These are phyloP conservation scores for Brenthis ino DNA, from an alignment of 2,888 invertebrate species.

Conservation along the genomic window DNA sequence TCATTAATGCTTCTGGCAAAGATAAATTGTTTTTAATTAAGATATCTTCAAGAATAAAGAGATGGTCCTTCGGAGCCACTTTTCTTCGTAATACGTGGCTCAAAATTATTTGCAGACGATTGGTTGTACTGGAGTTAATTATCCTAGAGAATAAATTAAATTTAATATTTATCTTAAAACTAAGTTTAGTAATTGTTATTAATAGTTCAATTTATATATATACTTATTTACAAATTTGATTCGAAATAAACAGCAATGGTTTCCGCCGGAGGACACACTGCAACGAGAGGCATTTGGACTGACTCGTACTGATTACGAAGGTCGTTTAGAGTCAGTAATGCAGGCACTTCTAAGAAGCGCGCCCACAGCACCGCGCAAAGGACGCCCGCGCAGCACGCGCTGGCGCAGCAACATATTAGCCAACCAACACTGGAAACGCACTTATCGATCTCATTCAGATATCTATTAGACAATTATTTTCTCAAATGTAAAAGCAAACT, in stretches of 20 bases:
- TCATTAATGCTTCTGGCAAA: constrained; percentile 51
- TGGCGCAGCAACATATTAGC: constrained; percentile 59
- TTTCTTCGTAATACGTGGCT: constrained; percentile 51
- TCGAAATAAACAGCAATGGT: constrained; percentile 48
- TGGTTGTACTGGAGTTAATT: constrained; percentile 37
- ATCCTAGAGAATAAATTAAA: constrained; percentile 35
- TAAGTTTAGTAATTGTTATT: neutral
- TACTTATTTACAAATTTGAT: constrained; percentile 49
- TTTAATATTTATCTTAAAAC: neutral
- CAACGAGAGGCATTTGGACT: constrained; percentile 52
- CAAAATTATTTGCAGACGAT: constrained; percentile 47
- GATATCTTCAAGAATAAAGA: constrained; percentile 50
- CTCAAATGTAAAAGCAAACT: constrained; percentile 37
- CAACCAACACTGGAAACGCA: constrained; percentile 53
- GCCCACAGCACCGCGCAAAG: constrained; percentile 68
- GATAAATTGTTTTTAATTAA: constrained; percentile 50
- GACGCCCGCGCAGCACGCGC: constrained; percentile 64
- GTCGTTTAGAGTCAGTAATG: constrained; percentile 56
- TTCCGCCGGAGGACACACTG: constrained; percentile 56
- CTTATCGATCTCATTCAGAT: neutral
- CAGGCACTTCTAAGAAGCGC: constrained; percentile 64
- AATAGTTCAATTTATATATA: neutral
- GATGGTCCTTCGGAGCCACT: constrained; percentile 43
- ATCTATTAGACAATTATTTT: neutral
- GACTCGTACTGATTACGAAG: constrained; percentile 32